A percentile compares a stretch with the other conserved stretches of the same genome.
Evolutionary conservation across 2,113 vertebrate genomes (phyloP).

Genomic region (Dicaeum eximium): DNA sequence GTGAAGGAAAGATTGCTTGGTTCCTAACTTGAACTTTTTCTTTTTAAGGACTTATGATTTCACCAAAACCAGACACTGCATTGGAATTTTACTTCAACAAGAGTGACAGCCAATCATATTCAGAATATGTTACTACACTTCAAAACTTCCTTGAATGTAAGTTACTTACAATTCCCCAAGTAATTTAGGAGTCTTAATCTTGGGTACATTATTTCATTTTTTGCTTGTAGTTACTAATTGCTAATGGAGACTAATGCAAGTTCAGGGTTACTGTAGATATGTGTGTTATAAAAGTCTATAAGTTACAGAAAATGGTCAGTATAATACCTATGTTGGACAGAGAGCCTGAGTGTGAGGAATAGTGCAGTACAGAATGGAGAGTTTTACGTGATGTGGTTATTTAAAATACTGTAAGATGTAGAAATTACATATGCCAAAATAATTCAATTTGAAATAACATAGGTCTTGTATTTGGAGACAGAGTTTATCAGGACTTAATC

Average conservation of each 20-base stretch:
- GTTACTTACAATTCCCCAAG: background rate
- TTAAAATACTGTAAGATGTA: background rate
- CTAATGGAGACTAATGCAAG: background rate
- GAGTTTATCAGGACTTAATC: background rate
- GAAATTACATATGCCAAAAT: background rate
- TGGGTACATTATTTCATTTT: background rate
- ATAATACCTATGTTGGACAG: background rate
- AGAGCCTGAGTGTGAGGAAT: background rate
- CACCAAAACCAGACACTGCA: constrained; percentile 77
- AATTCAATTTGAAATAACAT: background rate
- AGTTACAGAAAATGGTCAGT: background rate
- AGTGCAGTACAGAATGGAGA: background rate
- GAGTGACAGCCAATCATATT: constrained; percentile 72
- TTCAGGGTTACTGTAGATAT: background rate
- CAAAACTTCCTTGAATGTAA: constrained; percentile 82
- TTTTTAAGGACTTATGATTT: constrained; percentile 87
- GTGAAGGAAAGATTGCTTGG: background rate
- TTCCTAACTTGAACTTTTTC: constrained; percentile 21
- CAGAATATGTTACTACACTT: constrained; percentile 75
- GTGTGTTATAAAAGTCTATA: background rate
- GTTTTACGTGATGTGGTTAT: background rate
- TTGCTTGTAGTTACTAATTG: background rate
- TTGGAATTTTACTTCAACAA: constrained; percentile 82
- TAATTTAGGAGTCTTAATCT: background rate
- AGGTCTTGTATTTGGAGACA: background rate